Conservation (phyloP, 2,888 invertebrate species). For the Mycogona germanica region DNA sequence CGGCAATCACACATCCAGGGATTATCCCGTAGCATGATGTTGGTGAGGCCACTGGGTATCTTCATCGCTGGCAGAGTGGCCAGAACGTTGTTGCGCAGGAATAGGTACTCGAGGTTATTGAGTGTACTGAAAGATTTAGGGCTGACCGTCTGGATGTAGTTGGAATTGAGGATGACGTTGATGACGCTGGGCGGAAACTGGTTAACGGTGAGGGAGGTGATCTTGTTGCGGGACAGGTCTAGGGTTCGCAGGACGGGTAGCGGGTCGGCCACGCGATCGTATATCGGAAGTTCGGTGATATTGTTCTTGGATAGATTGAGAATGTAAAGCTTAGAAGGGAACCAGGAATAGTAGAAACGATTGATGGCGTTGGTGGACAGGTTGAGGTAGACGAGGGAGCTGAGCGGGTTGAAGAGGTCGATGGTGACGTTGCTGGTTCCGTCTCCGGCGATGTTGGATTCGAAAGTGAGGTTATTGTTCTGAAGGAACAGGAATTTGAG, state of each 20-base stretch:
- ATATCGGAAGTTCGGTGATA: neutral
- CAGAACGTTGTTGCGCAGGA: neutral
- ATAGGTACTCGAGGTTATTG: neutral
- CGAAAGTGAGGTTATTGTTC: neutral
- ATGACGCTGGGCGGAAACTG: slow-evolving; percentile 8
- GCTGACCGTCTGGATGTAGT: neutral
- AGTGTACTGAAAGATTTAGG: neutral
- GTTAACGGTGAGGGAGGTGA: neutral
- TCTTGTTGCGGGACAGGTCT: slow-evolving; percentile 7
- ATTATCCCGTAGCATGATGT: neutral
- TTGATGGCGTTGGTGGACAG: slow-evolving; percentile 1
- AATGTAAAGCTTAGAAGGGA: neutral
- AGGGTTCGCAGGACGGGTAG: slow-evolving; percentile 7
- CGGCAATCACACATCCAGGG: slow-evolving; percentile 13
- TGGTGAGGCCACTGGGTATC: neutral
- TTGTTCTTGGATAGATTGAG: slow-evolving; percentile 2
- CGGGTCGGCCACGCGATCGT: neutral
- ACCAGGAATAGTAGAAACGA: neutral
- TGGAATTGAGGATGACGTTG: neutral
- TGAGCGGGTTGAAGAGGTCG: slow-evolving; percentile 1
- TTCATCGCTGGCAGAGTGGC: neutral
- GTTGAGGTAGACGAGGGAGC: neutral
- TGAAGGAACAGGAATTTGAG: slow-evolving; percentile 1
- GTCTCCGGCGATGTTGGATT: neutral
- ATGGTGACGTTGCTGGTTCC: neutral